Conservation (phyloP, 1,140 invertebrate genomes). For the Drosophila navojoa region DNA sequence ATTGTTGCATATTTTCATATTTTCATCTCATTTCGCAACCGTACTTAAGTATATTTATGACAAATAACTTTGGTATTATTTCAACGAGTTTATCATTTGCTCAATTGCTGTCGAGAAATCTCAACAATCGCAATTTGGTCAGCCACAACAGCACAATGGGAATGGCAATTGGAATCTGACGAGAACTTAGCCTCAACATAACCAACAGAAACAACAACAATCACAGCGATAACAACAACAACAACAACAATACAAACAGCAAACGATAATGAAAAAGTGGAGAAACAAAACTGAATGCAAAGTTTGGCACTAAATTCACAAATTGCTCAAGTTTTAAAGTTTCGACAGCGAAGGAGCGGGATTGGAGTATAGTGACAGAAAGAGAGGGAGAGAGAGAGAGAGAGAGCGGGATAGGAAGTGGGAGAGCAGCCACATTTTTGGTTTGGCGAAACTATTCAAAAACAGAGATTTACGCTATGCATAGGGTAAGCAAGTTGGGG, state of each 20-base stretch:
- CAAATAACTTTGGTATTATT: slow-evolving; percentile 63
- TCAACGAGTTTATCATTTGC: slow-evolving; percentile 67
- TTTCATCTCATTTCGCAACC: not conserved
- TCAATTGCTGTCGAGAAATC: slow-evolving; percentile 42
- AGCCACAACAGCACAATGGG: slow-evolving; percentile 40
- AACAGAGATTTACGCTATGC: slow-evolving; percentile 66
- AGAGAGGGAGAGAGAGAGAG: not conserved
- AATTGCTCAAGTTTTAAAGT: slow-evolving; percentile 80
- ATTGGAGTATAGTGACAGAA: too few species aligned
- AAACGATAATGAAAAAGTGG: slow-evolving; percentile 71
- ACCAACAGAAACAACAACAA: slow-evolving; percentile 33
- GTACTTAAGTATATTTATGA: slow-evolving; percentile 13
- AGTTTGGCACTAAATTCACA: slow-evolving; percentile 79
- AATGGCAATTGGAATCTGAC: slow-evolving; percentile 36
- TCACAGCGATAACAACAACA: too few species aligned
- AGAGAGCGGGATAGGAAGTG: slow-evolving; percentile 9
- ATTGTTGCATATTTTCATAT: not conserved
- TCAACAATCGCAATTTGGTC: slow-evolving; percentile 56
- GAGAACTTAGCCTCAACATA: slow-evolving; percentile 14
- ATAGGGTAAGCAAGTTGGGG: not conserved
- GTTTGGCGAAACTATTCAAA: slow-evolving; percentile 69
- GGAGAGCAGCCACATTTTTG: slow-evolving; percentile 24
- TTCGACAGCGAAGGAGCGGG: slow-evolving; percentile 48
- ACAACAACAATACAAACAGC: slow-evolving; percentile 30
- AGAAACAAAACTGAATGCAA: slow-evolving; percentile 66